A percentile compares a stretch with the other conserved stretches of the same genome.
Evolutionary conservation across 1,140 invertebrate genomes (phyloP).

Genomic region (Nixonia krombeini): DNA sequence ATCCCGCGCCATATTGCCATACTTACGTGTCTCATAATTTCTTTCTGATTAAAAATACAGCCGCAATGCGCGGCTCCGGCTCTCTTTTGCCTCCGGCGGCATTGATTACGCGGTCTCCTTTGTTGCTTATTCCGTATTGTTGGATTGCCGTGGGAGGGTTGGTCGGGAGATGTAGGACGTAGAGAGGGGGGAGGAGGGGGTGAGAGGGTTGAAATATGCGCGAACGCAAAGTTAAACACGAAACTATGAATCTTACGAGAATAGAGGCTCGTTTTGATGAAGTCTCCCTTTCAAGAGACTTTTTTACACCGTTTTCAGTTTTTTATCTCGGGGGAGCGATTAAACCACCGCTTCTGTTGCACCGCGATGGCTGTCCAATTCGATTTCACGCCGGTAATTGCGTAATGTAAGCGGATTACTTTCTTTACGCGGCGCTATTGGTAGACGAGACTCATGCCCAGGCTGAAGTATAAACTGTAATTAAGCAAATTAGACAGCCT

Average conservation of each 20-base stretch:
- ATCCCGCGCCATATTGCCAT: too few species aligned
- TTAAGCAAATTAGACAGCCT: slow-evolving; percentile 5
- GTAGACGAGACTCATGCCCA: not conserved
- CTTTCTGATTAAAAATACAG: too few species aligned
- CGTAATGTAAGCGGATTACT: slow-evolving; percentile 8
- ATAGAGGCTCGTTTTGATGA: not conserved
- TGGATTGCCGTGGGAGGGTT: too few species aligned
- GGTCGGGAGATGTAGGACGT: too few species aligned
- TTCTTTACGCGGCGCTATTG: slow-evolving; percentile 2
- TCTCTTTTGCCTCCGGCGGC: too few species aligned
- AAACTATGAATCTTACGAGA: too few species aligned
- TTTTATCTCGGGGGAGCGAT: slow-evolving; percentile 6
- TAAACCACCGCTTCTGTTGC: slow-evolving; percentile 6
- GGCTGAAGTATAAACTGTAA: not conserved
- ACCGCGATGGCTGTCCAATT: slow-evolving; percentile 3
- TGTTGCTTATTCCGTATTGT: too few species aligned
- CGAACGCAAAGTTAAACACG: not conserved
- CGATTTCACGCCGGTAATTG: slow-evolving; percentile 9
- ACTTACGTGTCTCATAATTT: too few species aligned
- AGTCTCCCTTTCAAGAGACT: not conserved
- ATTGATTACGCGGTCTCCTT: too few species aligned
- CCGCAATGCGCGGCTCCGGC: too few species aligned
- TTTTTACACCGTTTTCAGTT: slow-evolving; percentile 3
- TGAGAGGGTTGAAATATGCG: too few species aligned
- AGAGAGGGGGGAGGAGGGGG: too few species aligned